A percentile compares a stretch with the other conserved stretches of the same genome.
These are phyloP conservation scores for Prinia subflava DNA, from an alignment of 2,113 vertebrate genomes.

Conservation along the genomic window DNA sequence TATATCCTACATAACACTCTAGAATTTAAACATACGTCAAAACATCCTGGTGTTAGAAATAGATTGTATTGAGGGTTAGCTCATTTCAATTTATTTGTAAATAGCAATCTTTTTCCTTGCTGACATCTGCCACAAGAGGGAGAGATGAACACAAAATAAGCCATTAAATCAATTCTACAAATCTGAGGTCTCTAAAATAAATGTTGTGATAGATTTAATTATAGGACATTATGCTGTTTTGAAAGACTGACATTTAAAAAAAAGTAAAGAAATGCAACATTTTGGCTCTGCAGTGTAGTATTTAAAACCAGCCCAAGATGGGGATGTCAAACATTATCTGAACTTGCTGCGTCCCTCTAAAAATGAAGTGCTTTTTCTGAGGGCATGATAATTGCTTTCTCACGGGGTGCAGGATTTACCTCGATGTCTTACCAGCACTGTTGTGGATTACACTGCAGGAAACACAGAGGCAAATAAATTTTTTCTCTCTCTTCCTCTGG, in stretches of 20 bases:
- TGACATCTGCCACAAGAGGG: slow-evolving; percentile 37
- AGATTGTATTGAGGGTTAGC: not conserved
- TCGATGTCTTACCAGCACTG: not conserved
- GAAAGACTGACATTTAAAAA: not conserved
- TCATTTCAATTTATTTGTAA: not conserved
- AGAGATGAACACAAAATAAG: not conserved
- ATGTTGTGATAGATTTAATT: not conserved
- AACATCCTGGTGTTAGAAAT: not conserved
- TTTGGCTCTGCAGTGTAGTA: not conserved
- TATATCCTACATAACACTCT: not conserved
- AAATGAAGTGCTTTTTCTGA: not conserved
- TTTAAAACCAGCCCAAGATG: not conserved
- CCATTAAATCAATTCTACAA: not conserved
- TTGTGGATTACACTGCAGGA: not conserved
- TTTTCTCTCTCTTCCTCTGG: not conserved
- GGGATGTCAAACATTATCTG: not conserved
- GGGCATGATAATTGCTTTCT: not conserved
- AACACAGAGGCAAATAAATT: not conserved
- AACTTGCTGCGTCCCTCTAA: not conserved
- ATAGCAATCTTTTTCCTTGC: not conserved
- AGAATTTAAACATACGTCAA: not conserved
- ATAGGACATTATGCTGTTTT: not conserved
- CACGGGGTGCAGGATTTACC: not conserved
- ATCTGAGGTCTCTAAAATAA: not conserved
- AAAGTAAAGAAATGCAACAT: rapidly evolving